Conservation (phyloP, 2,113 vertebrate species). For the Lampris megalopsis region DNA sequence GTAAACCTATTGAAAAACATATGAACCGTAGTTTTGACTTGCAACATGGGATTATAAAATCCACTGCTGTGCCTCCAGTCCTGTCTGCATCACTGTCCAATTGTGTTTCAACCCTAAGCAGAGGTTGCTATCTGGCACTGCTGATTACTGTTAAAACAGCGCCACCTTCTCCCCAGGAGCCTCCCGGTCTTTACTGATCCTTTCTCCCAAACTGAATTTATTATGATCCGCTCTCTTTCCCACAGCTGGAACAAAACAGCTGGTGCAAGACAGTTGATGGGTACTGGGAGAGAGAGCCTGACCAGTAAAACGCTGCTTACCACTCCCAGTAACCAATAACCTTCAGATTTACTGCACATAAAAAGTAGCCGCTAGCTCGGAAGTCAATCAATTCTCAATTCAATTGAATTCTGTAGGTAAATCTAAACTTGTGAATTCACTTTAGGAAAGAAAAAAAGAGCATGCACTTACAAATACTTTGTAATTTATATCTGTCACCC, state of each 20-base stretch:
- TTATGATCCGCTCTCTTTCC: slow-evolving; percentile 23
- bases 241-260: slow-evolving; percentile 44
- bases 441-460: no score
- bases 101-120: slow-evolving; percentile 14
- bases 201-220: slow-evolving; percentile 48
- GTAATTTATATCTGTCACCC: no score
- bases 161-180: slow-evolving; percentile 44
- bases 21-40: no score
- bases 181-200: slow-evolving; percentile 12
- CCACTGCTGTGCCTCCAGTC: background rate
- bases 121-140: background rate
- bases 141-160: background rate
- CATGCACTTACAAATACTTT: no score
- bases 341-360: slow-evolving; percentile 41
- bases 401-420: slow-evolving; percentile 1
- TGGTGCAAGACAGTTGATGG: slow-evolving; percentile 33
- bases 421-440: background rate
- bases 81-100: slow-evolving; percentile 17
- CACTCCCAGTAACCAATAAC: slow-evolving; percentile 42
- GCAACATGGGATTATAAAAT: no score
- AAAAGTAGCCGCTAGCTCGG: slow-evolving; percentile 1
- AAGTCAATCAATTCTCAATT: slow-evolving; percentile 52
- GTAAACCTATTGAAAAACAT: background rate
- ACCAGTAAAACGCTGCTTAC: slow-evolving; percentile 18
- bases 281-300: slow-evolving; percentile 17